phyloP scores from a whole-genome alignment of 2,888 invertebrate species.

The Liodrosophila aerea region DNA sequence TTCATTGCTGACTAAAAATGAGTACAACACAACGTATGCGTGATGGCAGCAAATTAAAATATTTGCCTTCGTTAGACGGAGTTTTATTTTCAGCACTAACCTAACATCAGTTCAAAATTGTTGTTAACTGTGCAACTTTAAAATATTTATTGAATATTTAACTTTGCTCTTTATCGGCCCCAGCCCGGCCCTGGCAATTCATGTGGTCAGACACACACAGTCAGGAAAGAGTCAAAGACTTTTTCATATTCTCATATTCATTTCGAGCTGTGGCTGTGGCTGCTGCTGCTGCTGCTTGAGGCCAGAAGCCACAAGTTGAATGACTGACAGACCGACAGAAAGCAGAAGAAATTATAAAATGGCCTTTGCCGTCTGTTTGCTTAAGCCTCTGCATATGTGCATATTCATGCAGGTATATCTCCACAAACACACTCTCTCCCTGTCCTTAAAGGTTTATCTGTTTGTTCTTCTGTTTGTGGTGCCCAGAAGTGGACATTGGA shows the following conservation, averaged over 20 bases:
- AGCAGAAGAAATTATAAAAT: constrained; percentile 28
- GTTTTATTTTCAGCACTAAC: background rate
- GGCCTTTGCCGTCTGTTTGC: constrained; percentile 13
- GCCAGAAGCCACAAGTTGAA: constrained; percentile 1
- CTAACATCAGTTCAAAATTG: constrained; percentile 1
- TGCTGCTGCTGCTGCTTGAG: constrained; percentile 1
- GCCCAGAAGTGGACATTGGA: constrained; percentile 1
- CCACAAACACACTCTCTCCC: background rate
- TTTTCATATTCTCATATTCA: constrained; percentile 31
- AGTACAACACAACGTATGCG: constrained; percentile 35
- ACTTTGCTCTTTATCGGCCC: constrained; percentile 41
- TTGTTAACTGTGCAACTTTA: constrained; percentile 9
- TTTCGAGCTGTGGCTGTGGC: constrained; percentile 9
- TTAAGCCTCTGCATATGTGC: constrained; percentile 9
- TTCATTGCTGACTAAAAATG: constrained; percentile 15
- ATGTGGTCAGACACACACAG: constrained; percentile 17
- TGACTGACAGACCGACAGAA: constrained; percentile 1
- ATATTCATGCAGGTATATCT: background rate
- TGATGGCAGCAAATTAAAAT: constrained; percentile 38
- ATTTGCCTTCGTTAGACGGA: constrained; percentile 1
- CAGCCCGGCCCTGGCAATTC: constrained; percentile 4
- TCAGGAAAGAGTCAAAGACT: constrained; percentile 11
- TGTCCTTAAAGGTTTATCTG: background rate
- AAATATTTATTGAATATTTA: constrained; percentile 61
- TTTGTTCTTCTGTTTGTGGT: background rate